Conservation (phyloP, 2,113 vertebrate genomes). For the Hemichromis elongatus region DNA sequence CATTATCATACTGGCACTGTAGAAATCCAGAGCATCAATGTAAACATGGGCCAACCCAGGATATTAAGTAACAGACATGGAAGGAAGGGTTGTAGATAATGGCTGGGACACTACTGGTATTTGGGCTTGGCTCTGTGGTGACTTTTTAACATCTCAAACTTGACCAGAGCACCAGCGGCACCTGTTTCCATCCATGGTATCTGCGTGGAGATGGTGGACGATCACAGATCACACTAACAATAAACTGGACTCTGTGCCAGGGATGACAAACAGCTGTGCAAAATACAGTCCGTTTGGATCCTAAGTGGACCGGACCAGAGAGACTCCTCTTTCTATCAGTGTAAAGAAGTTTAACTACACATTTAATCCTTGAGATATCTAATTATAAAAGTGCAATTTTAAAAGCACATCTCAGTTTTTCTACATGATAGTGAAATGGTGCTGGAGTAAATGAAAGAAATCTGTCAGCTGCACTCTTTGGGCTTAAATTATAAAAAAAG, state of each 20-base stretch:
- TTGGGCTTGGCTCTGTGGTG: background rate
- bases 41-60: background rate
- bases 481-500: background rate
- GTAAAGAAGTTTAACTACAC: background rate
- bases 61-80: background rate
- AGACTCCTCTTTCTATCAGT: background rate
- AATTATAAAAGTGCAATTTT: background rate
- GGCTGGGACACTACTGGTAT: background rate
- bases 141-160: background rate
- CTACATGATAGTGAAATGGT: background rate
- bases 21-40: background rate
- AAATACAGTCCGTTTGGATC: background rate
- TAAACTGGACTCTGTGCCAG: background rate
- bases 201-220: background rate
- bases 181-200: background rate
- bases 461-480: background rate
- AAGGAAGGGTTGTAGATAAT: background rate
- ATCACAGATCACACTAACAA: background rate
- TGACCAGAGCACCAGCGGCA: background rate
- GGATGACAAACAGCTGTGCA: background rate
- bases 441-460: background rate
- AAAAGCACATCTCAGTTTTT: background rate
- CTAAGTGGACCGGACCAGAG: background rate
- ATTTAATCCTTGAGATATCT: background rate
- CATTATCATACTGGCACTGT: background rate